These are phyloP conservation scores for Drosophila neotestacea DNA, from an alignment of 2,888 invertebrate genomes.

Conservation along the genomic window DNA sequence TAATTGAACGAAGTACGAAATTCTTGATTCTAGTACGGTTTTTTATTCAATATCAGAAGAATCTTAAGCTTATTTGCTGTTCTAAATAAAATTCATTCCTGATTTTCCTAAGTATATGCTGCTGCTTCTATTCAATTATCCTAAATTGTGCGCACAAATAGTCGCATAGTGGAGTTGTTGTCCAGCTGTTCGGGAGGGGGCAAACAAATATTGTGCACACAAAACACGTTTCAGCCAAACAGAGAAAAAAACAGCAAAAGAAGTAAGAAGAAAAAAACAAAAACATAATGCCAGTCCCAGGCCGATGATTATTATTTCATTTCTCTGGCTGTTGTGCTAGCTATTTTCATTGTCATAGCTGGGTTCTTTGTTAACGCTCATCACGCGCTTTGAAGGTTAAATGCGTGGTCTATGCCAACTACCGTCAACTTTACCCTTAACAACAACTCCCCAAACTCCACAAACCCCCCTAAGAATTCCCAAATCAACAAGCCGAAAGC, in stretches of 20 bases:
- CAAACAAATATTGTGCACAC: conserved; percentile 34
- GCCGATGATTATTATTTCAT: conserved; percentile 42
- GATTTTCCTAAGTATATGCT: neutral
- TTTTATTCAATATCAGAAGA: too few species aligned
- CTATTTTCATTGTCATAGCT: conserved; percentile 13
- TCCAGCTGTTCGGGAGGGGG: conserved; percentile 38
- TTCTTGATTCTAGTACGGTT: too few species aligned
- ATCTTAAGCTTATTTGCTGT: too few species aligned
- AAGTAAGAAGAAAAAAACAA: conserved; percentile 11
- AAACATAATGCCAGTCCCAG: conserved; percentile 26
- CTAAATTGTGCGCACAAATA: conserved; percentile 25
- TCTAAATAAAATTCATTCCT: too few species aligned
- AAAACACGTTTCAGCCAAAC: conserved; percentile 63
- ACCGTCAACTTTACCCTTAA: conserved; percentile 23
- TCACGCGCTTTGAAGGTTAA: conserved; percentile 64
- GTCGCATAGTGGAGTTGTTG: conserved; percentile 22
- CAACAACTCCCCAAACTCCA: neutral
- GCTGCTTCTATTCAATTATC: conserved; percentile 34
- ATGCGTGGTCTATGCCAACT: conserved; percentile 19
- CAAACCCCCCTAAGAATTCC: neutral
- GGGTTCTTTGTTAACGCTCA: conserved; percentile 21
- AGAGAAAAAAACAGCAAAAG: neutral
- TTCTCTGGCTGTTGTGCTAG: conserved; percentile 24
- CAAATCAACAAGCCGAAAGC: conserved; percentile 10
- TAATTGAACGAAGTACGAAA: too few species aligned